These are phyloP conservation scores for Periphyllus acericola DNA, from an alignment of 2,888 invertebrate species.

Conservation along the genomic window DNA sequence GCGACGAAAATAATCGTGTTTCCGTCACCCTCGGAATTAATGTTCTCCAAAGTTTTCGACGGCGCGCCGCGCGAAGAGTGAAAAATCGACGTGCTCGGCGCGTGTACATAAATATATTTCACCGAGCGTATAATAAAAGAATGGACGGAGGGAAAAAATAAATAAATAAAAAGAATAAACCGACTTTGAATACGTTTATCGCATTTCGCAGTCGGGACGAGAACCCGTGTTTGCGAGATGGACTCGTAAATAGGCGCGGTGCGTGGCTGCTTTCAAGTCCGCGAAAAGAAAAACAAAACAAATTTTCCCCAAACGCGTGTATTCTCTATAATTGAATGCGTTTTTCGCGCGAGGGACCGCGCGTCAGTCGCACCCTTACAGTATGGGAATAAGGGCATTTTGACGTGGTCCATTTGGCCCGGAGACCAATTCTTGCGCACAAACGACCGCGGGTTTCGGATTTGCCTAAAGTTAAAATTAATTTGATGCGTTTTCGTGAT, in stretches of 20 bases:
- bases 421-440: too few species aligned
- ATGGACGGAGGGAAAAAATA: background rate
- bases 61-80: background rate
- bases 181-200: background rate
- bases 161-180: background rate
- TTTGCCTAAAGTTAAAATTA: too few species aligned
- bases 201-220: background rate
- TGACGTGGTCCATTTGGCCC: too few species aligned
- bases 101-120: background rate
- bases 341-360: background rate
- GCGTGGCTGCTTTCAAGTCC: background rate
- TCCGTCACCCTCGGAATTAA: conserved; percentile 5
- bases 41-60: background rate
- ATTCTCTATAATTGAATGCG: background rate
- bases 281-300: background rate
- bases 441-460: too few species aligned
- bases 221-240: background rate
- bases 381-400: too few species aligned
- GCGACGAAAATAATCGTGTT: background rate
- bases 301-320: background rate
- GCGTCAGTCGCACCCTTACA: too few species aligned
- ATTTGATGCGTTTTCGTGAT: too few species aligned
- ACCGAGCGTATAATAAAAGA: background rate
- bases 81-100: background rate
- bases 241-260: background rate